These are phyloP conservation scores for Apostichopus leukothele DNA, from an alignment of 53 echinoderm and acorn worm genomes.

Conservation along the genomic window DNA sequence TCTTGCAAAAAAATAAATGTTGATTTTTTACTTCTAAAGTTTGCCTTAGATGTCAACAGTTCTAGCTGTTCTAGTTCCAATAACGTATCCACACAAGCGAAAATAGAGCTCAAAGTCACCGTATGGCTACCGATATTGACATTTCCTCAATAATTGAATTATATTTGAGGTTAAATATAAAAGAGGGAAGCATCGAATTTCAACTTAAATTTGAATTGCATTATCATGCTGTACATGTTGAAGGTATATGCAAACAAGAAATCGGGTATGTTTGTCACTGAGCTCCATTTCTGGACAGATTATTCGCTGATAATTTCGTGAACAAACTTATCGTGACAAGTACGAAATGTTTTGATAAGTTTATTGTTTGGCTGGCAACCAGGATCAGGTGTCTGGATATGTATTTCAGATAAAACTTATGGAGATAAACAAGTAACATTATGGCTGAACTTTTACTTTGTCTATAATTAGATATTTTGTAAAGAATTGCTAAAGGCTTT, in stretches of 20 bases:
- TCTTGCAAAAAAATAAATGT: too few species aligned
- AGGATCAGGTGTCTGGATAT: too few species aligned
- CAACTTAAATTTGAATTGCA: conserved; percentile 5
- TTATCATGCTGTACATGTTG: neutral
- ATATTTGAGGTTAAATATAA: conserved; percentile 8
- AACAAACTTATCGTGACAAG: neutral
- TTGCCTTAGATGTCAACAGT: neutral
- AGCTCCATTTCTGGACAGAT: neutral
- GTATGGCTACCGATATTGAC: neutral
- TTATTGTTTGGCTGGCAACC: too few species aligned
- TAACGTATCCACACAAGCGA: neutral
- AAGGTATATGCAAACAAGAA: neutral
- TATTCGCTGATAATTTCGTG: neutral
- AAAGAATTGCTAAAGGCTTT: too few species aligned
- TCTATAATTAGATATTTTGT: too few species aligned
- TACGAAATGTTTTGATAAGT: neutral
- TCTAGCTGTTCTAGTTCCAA: neutral
- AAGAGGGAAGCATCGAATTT: conserved; percentile 10
- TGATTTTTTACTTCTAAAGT: too few species aligned
- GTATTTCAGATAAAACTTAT: too few species aligned
- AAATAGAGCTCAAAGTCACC: neutral
- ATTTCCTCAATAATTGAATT: conserved; percentile 21
- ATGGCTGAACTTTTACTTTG: too few species aligned
- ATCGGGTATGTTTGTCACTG: neutral
- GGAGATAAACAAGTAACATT: too few species aligned